phyloP scores from a whole-genome alignment of 2,888 invertebrate species.

The Amiota mariae region DNA sequence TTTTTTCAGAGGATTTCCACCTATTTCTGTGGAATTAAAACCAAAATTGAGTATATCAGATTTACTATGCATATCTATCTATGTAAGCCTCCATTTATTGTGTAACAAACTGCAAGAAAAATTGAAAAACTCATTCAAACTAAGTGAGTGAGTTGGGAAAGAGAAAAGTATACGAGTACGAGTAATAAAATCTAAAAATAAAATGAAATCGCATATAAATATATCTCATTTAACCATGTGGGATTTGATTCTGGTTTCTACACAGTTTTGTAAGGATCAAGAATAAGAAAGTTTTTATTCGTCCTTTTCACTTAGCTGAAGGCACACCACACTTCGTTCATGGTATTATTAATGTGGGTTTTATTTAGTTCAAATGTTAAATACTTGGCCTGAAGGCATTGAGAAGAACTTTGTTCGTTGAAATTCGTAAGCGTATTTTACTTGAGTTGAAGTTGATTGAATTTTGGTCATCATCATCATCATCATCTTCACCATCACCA shows the following conservation, averaged over 20 bases:
- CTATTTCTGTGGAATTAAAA: no score
- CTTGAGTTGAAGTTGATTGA: no score
- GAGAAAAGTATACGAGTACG: not conserved
- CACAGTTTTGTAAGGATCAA: not conserved
- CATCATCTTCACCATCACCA: no score
- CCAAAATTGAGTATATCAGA: no score
- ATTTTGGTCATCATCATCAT: no score
- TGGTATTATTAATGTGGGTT: constrained; percentile 39
- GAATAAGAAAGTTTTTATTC: not conserved
- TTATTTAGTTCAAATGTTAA: constrained; percentile 39
- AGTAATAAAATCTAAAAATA: constrained; percentile 40
- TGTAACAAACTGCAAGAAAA: no score
- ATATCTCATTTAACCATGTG: constrained; percentile 6
- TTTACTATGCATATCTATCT: no score
- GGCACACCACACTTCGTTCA: constrained; percentile 39
- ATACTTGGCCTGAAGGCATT: not conserved
- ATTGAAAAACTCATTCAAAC: no score
- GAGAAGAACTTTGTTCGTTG: not conserved
- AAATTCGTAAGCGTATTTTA: not conserved
- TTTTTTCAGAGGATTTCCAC: no score
- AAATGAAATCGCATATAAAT: constrained; percentile 55
- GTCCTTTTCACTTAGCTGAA: not conserved
- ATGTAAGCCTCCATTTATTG: no score
- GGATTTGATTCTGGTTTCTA: not conserved
- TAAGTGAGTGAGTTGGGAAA: no score